These are phyloP conservation scores for Argya squamiceps DNA, from an alignment of 2,797 vertebrate species.

Conservation along the genomic window DNA sequence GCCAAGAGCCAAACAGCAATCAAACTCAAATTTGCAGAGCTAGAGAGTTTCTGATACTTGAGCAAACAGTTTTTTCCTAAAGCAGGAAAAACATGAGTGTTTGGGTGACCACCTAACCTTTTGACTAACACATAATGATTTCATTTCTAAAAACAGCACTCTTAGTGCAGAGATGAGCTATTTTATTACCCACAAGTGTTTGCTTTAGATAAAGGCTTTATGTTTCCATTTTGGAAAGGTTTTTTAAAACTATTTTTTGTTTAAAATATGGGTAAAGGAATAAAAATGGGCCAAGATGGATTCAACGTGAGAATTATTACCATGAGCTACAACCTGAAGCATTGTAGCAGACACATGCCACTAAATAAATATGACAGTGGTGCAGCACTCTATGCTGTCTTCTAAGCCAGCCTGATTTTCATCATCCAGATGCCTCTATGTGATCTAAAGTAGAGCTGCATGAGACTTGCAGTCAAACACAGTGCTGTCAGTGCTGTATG, in stretches of 20 bases:
- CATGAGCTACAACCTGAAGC: conserved; percentile 8
- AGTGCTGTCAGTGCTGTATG: conserved; percentile 1
- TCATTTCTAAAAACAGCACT: not conserved
- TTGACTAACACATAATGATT: not conserved
- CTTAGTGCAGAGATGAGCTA: not conserved
- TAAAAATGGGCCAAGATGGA: conserved; percentile 28
- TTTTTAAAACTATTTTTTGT: not conserved
- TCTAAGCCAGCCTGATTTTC: not conserved
- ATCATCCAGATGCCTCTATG: conserved; percentile 4
- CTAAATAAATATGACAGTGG: conserved; percentile 8
- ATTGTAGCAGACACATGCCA: not conserved
- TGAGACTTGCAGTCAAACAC: conserved; percentile 34
- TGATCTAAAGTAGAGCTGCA: not conserved
- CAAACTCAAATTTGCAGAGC: not conserved
- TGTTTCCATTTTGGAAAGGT: not conserved
- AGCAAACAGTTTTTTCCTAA: not conserved
- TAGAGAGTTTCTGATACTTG: not conserved
- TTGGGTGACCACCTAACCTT: not conserved
- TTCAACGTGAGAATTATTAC: conserved; percentile 15
- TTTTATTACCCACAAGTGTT: conserved; percentile 2
- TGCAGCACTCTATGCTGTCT: not conserved
- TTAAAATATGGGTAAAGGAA: conserved; percentile 13
- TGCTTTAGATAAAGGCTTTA: conserved; percentile 29
- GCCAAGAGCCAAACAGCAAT: not conserved
- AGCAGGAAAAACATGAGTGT: not conserved